Evolutionary conservation across 2,113 vertebrate species (phyloP).

Genomic region (Thomomys bottae): DNA sequence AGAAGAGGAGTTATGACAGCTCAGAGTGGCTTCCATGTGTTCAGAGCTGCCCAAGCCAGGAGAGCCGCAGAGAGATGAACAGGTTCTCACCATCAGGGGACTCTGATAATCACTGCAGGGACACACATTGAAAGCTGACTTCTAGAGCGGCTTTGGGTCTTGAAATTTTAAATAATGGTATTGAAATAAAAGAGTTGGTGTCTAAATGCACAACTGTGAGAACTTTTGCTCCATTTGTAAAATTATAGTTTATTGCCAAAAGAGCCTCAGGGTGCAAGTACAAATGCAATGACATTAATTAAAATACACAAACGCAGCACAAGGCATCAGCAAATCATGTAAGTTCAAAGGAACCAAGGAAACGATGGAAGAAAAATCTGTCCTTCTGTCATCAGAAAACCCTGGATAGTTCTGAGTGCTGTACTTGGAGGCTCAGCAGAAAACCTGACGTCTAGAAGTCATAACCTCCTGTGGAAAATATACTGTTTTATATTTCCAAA

Average conservation of each 20-base stretch:
- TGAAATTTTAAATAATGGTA: not conserved
- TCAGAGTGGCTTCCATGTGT: not conserved
- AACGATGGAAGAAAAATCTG: no score
- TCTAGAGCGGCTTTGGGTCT: no score
- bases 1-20: not conserved
- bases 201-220: not conserved
- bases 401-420: not conserved
- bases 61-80: fast-evolving
- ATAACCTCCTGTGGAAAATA: fast-evolving
- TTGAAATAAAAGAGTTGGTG: not conserved
- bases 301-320: slow-evolving; percentile 1
- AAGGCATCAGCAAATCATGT: not conserved
- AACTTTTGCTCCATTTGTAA: slow-evolving; percentile 56
- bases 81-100: fast-evolving
- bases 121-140: fast-evolving
- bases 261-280: slow-evolving; percentile 29
- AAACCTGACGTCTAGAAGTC: fast-evolving
- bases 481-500: not conserved
- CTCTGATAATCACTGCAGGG: fast-evolving
- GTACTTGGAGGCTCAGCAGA: not conserved
- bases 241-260: slow-evolving; percentile 45
- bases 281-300: slow-evolving; percentile 56
- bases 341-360: not conserved
- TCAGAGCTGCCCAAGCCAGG: not conserved
- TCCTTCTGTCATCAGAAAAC: not conserved